Percentiles rank a stretch among this genome's conserved stretches.
Conservation (phyloP, 2,113 vertebrate species). For the Saiga tatarica region DNA sequence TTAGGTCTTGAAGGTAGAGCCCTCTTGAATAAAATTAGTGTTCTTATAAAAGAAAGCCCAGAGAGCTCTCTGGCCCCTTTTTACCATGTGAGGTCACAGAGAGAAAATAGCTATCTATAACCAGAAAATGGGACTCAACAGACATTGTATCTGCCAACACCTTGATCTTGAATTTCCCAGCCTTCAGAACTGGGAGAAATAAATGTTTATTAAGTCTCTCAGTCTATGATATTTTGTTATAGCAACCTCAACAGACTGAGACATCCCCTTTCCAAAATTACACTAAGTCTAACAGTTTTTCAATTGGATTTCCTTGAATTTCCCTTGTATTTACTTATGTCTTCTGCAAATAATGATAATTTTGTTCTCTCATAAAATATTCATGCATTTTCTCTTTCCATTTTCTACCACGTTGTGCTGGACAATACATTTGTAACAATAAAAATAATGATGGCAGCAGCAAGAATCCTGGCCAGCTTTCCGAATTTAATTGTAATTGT, state of each 20-base stretch:
- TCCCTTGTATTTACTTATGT: not conserved
- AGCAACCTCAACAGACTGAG: not conserved
- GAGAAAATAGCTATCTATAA: not conserved
- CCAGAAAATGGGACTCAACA: not conserved
- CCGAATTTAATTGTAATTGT: conserved; percentile 1
- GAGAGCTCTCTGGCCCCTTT: not conserved
- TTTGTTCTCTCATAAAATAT: not conserved
- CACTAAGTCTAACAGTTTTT: not conserved
- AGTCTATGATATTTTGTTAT: not conserved
- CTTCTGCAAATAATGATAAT: conserved; percentile 27
- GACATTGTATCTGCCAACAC: rapidly evolving
- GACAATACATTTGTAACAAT: not conserved
- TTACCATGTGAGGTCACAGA: not conserved
- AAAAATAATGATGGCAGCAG: not conserved
- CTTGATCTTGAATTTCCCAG: not conserved
- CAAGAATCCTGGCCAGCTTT: not conserved
- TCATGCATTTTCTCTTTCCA: not conserved
- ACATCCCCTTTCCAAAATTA: not conserved
- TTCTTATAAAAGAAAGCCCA: not conserved
- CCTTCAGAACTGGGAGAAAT: not conserved
- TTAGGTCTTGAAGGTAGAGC: not conserved
- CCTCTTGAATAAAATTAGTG: not conserved
- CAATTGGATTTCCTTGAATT: not conserved
- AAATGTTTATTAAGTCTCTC: not conserved
- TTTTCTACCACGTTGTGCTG: not conserved